Evolutionary conservation across 2,888 invertebrate genomes (phyloP).

Genomic region (Crocallis elinguaria): DNA sequence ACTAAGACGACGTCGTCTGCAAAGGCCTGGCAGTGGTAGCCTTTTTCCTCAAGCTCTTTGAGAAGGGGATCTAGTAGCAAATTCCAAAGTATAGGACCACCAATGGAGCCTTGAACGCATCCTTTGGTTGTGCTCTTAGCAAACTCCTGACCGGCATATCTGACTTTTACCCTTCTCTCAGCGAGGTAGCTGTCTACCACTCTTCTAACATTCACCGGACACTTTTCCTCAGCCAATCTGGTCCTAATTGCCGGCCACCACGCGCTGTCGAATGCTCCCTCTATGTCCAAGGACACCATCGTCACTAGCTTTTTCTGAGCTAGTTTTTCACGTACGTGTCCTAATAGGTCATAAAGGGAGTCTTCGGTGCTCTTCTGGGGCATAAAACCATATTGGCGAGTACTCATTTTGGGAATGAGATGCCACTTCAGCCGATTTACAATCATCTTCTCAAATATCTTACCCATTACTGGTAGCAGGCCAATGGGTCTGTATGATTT

Average conservation of each 20-base stretch:
- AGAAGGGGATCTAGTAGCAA: not conserved
- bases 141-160: slow-evolving; percentile 7
- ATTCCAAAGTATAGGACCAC: not conserved
- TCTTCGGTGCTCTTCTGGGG: slow-evolving; percentile 10
- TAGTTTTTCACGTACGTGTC: too few species aligned
- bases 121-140: slow-evolving; percentile 15
- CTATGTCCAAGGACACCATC: not conserved
- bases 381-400: too few species aligned
- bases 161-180: not conserved
- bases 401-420: slow-evolving; percentile 4
- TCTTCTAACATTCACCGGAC: not conserved
- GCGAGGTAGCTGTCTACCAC: slow-evolving; percentile 1
- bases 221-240: slow-evolving; percentile 2
- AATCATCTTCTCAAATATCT: not conserved
- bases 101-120: slow-evolving; percentile 1
- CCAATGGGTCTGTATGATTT: too few species aligned
- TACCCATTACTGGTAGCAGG: not conserved
- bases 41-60: not conserved
- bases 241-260: not conserved
- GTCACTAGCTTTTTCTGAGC: not conserved
- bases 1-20: not conserved
- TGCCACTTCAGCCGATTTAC: not conserved
- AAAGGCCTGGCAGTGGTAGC: not conserved
- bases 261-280: too few species aligned
- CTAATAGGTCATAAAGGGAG: not conserved